Percentiles rank a stretch among this genome's conserved stretches.
phyloP scores from a whole-genome alignment of 2,113 vertebrate genomes.

The Prionailurus viverrinus region DNA sequence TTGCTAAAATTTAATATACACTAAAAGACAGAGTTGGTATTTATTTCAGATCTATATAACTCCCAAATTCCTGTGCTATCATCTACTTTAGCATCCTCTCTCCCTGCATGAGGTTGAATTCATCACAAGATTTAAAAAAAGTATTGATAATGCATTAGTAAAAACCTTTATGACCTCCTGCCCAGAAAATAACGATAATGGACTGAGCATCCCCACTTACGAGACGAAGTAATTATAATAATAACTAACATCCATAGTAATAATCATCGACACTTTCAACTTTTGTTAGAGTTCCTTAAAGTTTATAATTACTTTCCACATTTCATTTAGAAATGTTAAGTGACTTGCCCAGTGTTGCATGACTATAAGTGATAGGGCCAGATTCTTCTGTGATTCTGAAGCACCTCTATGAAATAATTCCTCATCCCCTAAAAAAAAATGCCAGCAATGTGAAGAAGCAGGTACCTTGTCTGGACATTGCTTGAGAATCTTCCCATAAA shows the following conservation, averaged over 20 bases:
- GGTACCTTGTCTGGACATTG: not conserved
- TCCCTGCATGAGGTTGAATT: not conserved
- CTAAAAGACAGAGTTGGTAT: not conserved
- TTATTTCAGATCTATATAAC: not conserved
- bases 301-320: not conserved
- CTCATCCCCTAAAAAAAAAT: not conserved
- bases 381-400: slow-evolving; percentile 39
- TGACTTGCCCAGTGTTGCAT: not conserved
- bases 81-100: not conserved
- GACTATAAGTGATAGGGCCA: not conserved
- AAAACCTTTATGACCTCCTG: slow-evolving; percentile 45
- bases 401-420: not conserved
- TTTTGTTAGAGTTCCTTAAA: slow-evolving; percentile 7
- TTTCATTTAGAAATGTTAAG: slow-evolving; percentile 43
- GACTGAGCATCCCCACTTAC: not conserved
- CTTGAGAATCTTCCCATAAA: not conserved
- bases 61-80: not conserved
- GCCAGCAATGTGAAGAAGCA: not conserved
- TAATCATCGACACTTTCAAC: not conserved
- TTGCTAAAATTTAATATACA: not conserved
- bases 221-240: slow-evolving; percentile 40
- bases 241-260: not conserved
- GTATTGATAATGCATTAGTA: slow-evolving; percentile 34
- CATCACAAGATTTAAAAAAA: slow-evolving; percentile 46
- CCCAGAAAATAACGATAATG: slow-evolving; percentile 17